phyloP scores from a whole-genome alignment of 1,140 invertebrate genomes.

The Zaprionus ornatus region DNA sequence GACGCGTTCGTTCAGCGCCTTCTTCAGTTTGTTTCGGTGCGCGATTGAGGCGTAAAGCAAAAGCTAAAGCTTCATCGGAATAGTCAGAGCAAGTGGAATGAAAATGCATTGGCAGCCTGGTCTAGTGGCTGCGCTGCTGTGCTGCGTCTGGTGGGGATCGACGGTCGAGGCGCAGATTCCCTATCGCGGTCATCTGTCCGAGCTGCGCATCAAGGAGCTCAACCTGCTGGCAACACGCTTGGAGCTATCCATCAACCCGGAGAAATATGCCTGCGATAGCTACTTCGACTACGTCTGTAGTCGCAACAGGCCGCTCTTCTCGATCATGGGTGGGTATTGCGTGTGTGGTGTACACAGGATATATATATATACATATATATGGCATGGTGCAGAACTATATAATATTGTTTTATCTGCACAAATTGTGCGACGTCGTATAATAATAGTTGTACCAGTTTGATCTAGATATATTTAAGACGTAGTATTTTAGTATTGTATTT shows the following conservation, averaged over 20 bases:
- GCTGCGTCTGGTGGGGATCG: conserved; percentile 3
- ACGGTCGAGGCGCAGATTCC: conserved; percentile 40
- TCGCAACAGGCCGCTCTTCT: conserved; percentile 68
- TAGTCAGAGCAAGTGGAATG: not conserved
- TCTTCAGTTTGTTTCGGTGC: conserved; percentile 39
- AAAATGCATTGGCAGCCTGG: conserved; percentile 8
- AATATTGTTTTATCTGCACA: too few relatives aligned
- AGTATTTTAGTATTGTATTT: too few relatives aligned
- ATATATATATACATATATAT: too few relatives aligned
- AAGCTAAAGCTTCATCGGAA: not conserved
- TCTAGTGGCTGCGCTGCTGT: conserved; percentile 18
- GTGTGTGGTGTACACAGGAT: too few relatives aligned
- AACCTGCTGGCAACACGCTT: conserved; percentile 54
- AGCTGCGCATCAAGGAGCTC: conserved; percentile 69
- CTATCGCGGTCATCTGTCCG: conserved; percentile 60
- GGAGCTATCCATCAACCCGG: conserved; percentile 62
- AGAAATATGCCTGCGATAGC: conserved; percentile 73
- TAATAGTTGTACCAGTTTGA: too few relatives aligned
- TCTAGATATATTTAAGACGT: too few relatives aligned
- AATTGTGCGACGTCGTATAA: too few relatives aligned
- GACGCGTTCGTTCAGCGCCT: conserved; percentile 7
- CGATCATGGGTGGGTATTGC: conserved; percentile 65
- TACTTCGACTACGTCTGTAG: conserved; percentile 80
- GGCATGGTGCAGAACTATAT: too few relatives aligned
- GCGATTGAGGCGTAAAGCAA: conserved; percentile 8